phyloP scores from a whole-genome alignment of 2,888 invertebrate species.

The Synergus umbraculus region DNA sequence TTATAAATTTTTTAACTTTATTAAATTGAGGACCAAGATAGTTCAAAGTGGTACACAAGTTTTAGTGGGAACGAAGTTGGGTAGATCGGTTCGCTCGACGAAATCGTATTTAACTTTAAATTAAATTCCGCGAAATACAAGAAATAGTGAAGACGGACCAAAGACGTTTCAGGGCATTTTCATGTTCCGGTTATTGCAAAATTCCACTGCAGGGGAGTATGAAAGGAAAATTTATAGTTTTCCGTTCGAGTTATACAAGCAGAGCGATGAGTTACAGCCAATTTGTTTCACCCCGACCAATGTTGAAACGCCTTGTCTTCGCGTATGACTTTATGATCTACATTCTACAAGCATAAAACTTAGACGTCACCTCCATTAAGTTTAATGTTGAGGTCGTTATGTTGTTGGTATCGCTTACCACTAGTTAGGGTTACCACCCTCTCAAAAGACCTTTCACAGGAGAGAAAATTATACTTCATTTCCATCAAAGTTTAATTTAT shows the following conservation, averaged over 20 bases:
- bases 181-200: conserved; percentile 41
- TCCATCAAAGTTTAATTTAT: not conserved
- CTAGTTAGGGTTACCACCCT: not conserved
- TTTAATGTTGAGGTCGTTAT: not conserved
- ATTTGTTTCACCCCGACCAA: conserved; percentile 48
- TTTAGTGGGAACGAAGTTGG: not conserved
- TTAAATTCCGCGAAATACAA: conserved; percentile 59
- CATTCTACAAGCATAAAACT: conserved; percentile 5
- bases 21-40: not conserved
- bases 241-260: conserved; percentile 27
- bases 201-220: conserved; percentile 27
- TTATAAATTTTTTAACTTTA: too few species aligned
- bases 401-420: not conserved
- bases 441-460: not conserved
- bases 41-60: not conserved
- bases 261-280: conserved; percentile 47
- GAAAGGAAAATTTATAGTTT: conserved; percentile 23
- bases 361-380: not conserved
- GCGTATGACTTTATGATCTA: conserved; percentile 49
- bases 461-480: not conserved
- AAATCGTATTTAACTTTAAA: conserved; percentile 58
- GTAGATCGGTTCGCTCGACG: conserved; percentile 21
- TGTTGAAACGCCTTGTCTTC: conserved; percentile 48
- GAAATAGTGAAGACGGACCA: conserved; percentile 31
- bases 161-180: conserved; percentile 27